These are phyloP conservation scores for Chlamydotis undulata DNA, from an alignment of 2,113 vertebrate genomes.

Conservation along the genomic window DNA sequence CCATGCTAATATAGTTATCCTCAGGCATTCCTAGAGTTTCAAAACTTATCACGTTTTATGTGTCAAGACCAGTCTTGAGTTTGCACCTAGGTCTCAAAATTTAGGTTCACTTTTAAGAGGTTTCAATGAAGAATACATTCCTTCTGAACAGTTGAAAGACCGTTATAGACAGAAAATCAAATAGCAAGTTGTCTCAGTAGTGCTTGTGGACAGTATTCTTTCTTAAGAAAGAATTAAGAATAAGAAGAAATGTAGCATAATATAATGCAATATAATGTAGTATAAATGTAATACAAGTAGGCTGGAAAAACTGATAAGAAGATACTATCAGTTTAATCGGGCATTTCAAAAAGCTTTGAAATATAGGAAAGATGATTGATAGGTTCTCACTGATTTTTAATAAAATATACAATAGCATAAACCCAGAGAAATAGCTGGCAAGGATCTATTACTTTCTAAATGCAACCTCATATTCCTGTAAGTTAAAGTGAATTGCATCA, in stretches of 20 bases:
- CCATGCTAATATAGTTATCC: background rate
- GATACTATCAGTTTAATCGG: background rate
- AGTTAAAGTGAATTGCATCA: background rate
- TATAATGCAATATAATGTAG: background rate
- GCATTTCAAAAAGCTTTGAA: fast-evolving
- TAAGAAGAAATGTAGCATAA: background rate
- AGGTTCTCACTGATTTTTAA: background rate
- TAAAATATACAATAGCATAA: background rate
- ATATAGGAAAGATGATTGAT: fast-evolving
- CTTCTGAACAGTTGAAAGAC: background rate
- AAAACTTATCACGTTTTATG: background rate
- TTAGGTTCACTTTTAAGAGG: background rate
- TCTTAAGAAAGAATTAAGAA: background rate
- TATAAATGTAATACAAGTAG: background rate
- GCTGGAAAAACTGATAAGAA: background rate
- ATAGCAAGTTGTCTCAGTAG: background rate
- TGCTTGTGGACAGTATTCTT: background rate
- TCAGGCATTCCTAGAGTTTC: background rate
- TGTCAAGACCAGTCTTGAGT: background rate
- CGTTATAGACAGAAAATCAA: background rate
- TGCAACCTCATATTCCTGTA: background rate
- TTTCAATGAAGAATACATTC: background rate
- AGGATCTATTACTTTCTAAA: background rate
- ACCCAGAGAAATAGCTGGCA: background rate
- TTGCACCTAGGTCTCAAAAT: background rate